Evolutionary conservation across 1,140 invertebrate genomes (phyloP).

Genomic region (Mactra quadrangularis): DNA sequence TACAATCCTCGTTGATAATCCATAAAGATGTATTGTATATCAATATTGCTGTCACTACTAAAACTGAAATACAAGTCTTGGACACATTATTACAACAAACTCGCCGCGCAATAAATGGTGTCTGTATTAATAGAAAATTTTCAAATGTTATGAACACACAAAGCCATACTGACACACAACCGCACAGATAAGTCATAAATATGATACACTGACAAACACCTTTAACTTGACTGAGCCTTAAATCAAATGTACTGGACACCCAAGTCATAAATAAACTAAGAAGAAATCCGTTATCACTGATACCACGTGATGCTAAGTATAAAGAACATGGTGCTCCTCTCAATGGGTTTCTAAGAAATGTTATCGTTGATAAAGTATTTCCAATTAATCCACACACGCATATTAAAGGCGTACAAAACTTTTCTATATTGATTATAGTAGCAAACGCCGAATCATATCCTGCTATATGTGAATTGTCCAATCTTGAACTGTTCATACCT

Average conservation of each 20-base stretch:
- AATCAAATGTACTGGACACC: conserved; percentile 43
- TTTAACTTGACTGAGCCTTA: conserved; percentile 50
- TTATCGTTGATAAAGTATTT: conserved; percentile 44
- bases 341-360: conserved; percentile 40
- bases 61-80: conserved; percentile 7
- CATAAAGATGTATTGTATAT: conserved; percentile 40
- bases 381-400: conserved; percentile 38
- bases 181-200: conserved; percentile 46
- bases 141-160: conserved; percentile 55
- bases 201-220: conserved; percentile 47
- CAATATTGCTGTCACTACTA: not conserved
- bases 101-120: conserved; percentile 23
- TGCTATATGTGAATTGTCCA: not conserved
- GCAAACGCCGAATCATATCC: not conserved
- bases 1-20: conserved; percentile 36
- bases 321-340: conserved; percentile 29
- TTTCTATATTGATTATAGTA: conserved; percentile 25
- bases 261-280: conserved; percentile 32
- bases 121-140: conserved; percentile 38
- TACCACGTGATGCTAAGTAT: conserved; percentile 31
- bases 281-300: conserved; percentile 53
- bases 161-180: conserved; percentile 51
- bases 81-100: conserved; percentile 8
- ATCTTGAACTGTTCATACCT: too few relatives aligned
- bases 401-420: conserved; percentile 44